A percentile compares a stretch with the other conserved stretches of the same genome.
These are phyloP conservation scores for Colius striatus DNA, from an alignment of 2,113 vertebrate species.

Conservation along the genomic window DNA sequence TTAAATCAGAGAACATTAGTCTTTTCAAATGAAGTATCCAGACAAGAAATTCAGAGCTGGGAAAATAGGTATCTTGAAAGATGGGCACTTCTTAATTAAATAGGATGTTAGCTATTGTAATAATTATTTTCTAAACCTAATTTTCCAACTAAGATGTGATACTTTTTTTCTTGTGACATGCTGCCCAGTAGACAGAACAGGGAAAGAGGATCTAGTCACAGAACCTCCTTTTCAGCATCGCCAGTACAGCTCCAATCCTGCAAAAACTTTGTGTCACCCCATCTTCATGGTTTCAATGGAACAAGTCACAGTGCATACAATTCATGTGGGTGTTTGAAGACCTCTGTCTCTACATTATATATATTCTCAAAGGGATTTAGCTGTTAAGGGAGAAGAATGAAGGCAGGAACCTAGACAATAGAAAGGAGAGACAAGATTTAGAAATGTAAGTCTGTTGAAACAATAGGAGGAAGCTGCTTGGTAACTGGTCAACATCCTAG, in stretches of 20 bases:
- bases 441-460: background rate
- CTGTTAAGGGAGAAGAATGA: background rate
- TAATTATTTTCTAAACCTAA: background rate
- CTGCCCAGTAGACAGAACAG: background rate
- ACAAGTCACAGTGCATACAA: background rate
- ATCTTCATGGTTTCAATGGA: background rate
- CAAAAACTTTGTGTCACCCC: background rate
- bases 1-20: conserved; percentile 17
- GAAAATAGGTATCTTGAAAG: conserved; percentile 1
- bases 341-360: background rate
- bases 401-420: background rate
- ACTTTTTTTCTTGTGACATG: background rate
- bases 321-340: background rate
- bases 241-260: background rate
- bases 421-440: background rate
- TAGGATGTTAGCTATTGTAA: background rate
- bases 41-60: conserved; percentile 13
- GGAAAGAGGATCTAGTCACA: background rate
- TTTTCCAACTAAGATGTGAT: background rate
- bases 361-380: background rate
- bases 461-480: background rate
- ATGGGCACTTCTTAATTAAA: background rate
- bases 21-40: conserved; percentile 26
- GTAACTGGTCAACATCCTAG: background rate
- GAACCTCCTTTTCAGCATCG: background rate